Evolutionary conservation across 2,113 vertebrate species (phyloP).

Genomic region (Antigone vipio): DNA sequence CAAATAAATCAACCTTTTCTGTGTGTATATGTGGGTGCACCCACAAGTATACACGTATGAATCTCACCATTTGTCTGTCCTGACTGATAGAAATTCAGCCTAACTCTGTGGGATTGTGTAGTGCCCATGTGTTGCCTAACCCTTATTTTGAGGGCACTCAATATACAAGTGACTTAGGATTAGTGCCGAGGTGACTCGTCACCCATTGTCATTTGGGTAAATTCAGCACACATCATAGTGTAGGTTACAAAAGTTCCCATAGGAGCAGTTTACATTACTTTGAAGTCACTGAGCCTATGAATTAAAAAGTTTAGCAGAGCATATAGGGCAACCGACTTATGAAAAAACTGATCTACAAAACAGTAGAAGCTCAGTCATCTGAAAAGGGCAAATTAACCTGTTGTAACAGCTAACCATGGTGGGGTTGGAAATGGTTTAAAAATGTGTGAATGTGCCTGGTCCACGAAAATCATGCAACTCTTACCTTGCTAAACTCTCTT

Average conservation of each 20-base stretch:
- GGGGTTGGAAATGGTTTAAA: background rate
- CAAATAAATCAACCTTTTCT: background rate
- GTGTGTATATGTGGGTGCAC: fast-evolving
- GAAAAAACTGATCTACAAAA: background rate
- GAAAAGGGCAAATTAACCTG: background rate
- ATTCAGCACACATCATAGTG: fast-evolving
- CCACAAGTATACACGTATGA: no score
- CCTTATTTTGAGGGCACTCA: background rate
- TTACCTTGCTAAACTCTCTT: background rate
- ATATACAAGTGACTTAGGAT: background rate
- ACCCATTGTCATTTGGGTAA: background rate
- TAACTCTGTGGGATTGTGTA: background rate
- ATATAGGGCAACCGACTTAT: background rate
- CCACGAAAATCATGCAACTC: background rate
- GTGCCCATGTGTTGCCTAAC: background rate
- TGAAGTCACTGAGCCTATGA: background rate
- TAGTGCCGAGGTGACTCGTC: background rate
- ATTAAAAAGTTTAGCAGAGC: background rate
- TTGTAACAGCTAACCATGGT: background rate
- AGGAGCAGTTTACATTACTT: background rate
- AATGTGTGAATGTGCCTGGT: background rate
- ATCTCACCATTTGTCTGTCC: fast-evolving
- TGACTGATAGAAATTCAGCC: background rate
- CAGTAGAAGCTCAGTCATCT: background rate
- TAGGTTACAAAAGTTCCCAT: background rate